Evolutionary conservation across 2,797 vertebrate genomes (phyloP).

Genomic region (Lepilemur septentrionalis): DNA sequence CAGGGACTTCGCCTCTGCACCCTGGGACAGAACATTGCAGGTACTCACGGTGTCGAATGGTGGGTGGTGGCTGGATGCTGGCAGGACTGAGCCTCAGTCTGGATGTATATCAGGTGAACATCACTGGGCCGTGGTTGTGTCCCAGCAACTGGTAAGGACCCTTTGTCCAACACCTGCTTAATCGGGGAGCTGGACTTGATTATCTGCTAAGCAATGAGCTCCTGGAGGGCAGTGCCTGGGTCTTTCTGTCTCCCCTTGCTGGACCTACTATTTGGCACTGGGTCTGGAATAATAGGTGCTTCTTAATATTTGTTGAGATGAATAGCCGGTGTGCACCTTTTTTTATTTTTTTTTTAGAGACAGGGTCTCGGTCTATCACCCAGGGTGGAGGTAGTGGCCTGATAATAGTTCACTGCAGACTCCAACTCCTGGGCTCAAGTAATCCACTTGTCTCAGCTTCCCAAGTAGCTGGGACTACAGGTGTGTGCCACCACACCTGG

Average conservation of each 20-base stretch:
- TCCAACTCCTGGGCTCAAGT: neutral
- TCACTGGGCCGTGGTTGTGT: fast-evolving
- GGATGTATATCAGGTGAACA: neutral
- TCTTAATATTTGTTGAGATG: neutral
- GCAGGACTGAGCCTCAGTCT: neutral
- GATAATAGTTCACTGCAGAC: neutral
- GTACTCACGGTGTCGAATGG: no score
- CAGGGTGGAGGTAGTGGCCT: neutral
- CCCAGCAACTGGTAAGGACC: neutral
- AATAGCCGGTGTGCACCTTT: neutral
- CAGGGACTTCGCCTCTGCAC: neutral
- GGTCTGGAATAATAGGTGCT: neutral
- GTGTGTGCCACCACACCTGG: neutral
- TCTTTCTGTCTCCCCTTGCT: neutral
- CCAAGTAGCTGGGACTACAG: no score
- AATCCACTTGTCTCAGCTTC: neutral
- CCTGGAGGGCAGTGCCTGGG: neutral
- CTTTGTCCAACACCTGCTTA: neutral
- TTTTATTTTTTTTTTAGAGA: neutral
- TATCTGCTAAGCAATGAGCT: no score
- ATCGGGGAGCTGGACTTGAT: neutral
- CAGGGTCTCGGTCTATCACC: neutral
- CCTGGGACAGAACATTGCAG: neutral
- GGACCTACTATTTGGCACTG: neutral
- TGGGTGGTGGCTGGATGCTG: neutral